Conservation (phyloP, 2,888 invertebrate genomes). For the Thereva unica region DNA sequence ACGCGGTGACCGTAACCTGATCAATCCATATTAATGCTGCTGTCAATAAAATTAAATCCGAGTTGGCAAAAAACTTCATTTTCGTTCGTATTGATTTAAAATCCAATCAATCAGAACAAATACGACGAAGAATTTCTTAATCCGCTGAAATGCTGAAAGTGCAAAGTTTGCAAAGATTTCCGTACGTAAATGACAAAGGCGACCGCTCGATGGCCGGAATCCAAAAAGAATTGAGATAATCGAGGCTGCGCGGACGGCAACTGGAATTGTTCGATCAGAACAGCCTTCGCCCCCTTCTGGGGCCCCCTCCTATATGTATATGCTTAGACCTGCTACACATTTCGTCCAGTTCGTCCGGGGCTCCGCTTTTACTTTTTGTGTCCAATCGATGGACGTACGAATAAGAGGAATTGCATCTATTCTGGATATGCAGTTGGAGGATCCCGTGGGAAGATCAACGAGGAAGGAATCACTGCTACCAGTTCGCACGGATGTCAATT, state of each 20-base stretch:
- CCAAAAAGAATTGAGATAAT: slow-evolving; percentile 16
- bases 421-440: slow-evolving; percentile 12
- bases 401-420: slow-evolving; percentile 29
- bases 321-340: slow-evolving; percentile 23
- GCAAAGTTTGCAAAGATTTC: too few species aligned
- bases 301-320: neutral
- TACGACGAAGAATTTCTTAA: too few species aligned
- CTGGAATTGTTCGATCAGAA: slow-evolving; percentile 27
- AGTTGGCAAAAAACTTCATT: too few species aligned
- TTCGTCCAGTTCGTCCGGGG: slow-evolving; percentile 11
- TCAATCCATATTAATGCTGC: too few species aligned
- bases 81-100: too few species aligned
- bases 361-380: slow-evolving; percentile 25
- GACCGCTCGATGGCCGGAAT: too few species aligned
- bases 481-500: slow-evolving; percentile 26
- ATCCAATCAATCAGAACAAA: too few species aligned
- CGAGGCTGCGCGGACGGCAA: slow-evolving; percentile 1
- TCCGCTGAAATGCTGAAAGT: too few species aligned
- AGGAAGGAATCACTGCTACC: neutral
- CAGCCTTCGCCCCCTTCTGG: neutral
- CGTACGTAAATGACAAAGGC: too few species aligned
- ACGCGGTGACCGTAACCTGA: too few species aligned
- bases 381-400: slow-evolving; percentile 29
- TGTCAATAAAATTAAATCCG: too few species aligned
- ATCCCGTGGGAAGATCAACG: slow-evolving; percentile 18